A percentile compares a stretch with the other conserved stretches of the same genome.
These are phyloP conservation scores for Mythimna vitellina DNA, from an alignment of 2,888 invertebrate genomes.

Conservation along the genomic window DNA sequence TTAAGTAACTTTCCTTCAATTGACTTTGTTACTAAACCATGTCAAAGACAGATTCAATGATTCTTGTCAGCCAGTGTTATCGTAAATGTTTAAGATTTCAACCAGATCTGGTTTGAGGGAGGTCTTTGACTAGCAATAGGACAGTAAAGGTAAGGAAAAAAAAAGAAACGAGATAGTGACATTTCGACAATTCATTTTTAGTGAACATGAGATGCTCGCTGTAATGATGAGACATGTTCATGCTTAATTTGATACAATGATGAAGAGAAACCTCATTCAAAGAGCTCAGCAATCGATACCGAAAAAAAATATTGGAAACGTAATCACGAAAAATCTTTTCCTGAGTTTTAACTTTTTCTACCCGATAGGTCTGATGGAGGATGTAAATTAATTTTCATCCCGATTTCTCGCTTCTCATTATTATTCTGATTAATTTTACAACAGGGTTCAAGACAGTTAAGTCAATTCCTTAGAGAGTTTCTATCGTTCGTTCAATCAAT, in stretches of 20 bases:
- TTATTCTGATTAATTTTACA: slow-evolving; percentile 41
- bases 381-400: slow-evolving; percentile 25
- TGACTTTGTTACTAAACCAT: not conserved
- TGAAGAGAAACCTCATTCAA: not conserved
- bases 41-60: not conserved
- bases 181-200: slow-evolving; percentile 2
- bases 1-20: not conserved
- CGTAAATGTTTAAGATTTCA: not conserved
- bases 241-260: slow-evolving; percentile 6
- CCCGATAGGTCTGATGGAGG: not conserved
- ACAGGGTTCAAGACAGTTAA: slow-evolving; percentile 29
- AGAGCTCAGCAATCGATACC: slow-evolving; percentile 5
- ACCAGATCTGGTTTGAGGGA: too few relatives aligned
- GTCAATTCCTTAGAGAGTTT: slow-evolving; percentile 11
- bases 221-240: not conserved
- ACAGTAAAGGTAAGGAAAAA: not conserved
- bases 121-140: too few relatives aligned
- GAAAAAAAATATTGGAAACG: slow-evolving; percentile 7
- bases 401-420: slow-evolving; percentile 17
- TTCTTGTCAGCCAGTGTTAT: not conserved
- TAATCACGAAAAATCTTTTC: slow-evolving; percentile 13
- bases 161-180: slow-evolving; percentile 2
- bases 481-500: not conserved
- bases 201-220: not conserved
- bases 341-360: slow-evolving; percentile 3